phyloP scores from a whole-genome alignment of 1,140 invertebrate species.

The Atopsyche davidsoni region DNA sequence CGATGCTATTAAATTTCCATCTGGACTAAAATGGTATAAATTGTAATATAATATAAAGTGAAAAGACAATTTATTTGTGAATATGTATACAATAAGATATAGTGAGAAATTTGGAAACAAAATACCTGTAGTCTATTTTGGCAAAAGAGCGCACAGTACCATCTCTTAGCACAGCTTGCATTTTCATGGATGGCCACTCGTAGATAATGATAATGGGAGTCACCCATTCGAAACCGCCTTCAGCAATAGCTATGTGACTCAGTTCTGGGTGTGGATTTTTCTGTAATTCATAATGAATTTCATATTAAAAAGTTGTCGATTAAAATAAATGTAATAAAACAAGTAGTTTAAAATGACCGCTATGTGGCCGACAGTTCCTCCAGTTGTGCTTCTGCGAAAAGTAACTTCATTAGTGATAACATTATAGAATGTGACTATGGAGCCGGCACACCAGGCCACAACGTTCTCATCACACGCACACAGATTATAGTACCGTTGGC shows the following conservation, averaged over 20 bases:
- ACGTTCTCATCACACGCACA: conserved; percentile 64
- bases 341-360: conserved; percentile 61
- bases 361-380: conserved; percentile 73
- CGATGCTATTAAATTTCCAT: conserved; percentile 73
- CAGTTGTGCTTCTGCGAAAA: conserved; percentile 65
- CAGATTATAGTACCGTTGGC: conserved; percentile 72
- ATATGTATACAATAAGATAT: background rate
- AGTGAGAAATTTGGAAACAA: background rate
- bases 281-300: conserved; percentile 39
- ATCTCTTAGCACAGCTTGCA: conserved; percentile 63
- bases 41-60: conserved; percentile 11
- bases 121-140: conserved; percentile 72
- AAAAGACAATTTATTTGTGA: background rate
- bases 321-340: background rate
- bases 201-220: conserved; percentile 78
- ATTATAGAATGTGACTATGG: conserved; percentile 71
- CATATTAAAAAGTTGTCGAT: background rate
- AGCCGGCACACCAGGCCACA: conserved; percentile 73
- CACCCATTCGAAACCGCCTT: conserved; percentile 70
- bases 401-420: conserved; percentile 56
- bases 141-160: conserved; percentile 71
- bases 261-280: conserved; percentile 62
- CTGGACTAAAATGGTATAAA: conserved; percentile 52
- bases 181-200: conserved; percentile 70
- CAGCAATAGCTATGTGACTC: conserved; percentile 74